Conservation (phyloP, 2,888 invertebrate genomes). For the Aspidapion aeneum region DNA sequence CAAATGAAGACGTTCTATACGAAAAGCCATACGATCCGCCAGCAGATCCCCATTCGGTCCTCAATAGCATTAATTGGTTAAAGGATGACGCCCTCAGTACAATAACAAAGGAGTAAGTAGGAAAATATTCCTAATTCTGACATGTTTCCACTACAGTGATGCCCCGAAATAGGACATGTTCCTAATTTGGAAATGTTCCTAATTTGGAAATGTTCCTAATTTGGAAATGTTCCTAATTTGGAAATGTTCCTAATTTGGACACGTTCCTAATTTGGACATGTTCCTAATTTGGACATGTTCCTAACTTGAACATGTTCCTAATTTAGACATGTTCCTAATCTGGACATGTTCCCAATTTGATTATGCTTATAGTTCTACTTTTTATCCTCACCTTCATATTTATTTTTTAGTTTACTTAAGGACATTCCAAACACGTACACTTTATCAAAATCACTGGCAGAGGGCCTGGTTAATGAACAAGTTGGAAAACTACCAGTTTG, state of each 20-base stretch:
- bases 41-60: constrained; percentile 36
- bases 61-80: constrained; percentile 32
- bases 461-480: constrained; percentile 75
- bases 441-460: constrained; percentile 89
- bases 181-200: too few relatives aligned
- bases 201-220: too few relatives aligned
- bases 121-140: too few relatives aligned
- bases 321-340: too few relatives aligned
- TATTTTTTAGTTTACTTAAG: constrained; percentile 58
- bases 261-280: too few relatives aligned
- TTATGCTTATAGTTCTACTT: too few relatives aligned
- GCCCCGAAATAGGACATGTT: not conserved
- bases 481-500: constrained; percentile 72
- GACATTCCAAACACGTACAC: constrained; percentile 89
- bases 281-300: too few relatives aligned
- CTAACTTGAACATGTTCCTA: too few relatives aligned
- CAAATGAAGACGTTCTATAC: constrained; percentile 70
- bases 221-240: too few relatives aligned
- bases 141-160: not conserved
- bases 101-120: constrained; percentile 31
- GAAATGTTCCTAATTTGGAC: too few relatives aligned
- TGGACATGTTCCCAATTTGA: too few relatives aligned
- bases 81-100: constrained; percentile 29
- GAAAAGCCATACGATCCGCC: constrained; percentile 73
- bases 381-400: too few relatives aligned